These are phyloP conservation scores for Salvelinus alpinus DNA, from an alignment of 2,113 vertebrate species.

Conservation along the genomic window DNA sequence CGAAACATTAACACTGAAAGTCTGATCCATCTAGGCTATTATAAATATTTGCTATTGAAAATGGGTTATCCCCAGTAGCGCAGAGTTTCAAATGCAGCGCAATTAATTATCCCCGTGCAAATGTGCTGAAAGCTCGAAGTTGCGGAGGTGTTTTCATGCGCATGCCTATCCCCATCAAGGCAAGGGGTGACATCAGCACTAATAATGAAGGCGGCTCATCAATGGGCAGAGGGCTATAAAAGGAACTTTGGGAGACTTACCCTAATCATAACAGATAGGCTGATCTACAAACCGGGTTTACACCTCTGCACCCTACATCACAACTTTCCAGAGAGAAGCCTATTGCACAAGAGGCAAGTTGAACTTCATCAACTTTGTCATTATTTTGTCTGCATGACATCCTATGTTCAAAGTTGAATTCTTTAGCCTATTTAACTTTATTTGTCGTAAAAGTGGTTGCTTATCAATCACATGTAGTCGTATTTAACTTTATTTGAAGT, in stretches of 20 bases:
- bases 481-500: no score
- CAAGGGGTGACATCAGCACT: slow-evolving; percentile 68
- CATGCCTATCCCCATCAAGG: slow-evolving; percentile 47
- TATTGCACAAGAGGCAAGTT: slow-evolving; percentile 51
- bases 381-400: neutral
- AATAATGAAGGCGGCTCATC: slow-evolving; percentile 74
- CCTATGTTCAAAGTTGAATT: neutral
- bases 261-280: slow-evolving; percentile 55
- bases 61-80: slow-evolving; percentile 19
- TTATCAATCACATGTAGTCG: neutral
- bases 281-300: slow-evolving; percentile 39
- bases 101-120: slow-evolving; percentile 34
- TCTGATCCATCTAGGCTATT: no score
- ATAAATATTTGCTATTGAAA: neutral
- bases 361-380: neutral
- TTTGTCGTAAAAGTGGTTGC: neutral
- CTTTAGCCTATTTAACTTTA: neutral
- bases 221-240: slow-evolving; percentile 70
- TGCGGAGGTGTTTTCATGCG: slow-evolving; percentile 57
- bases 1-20: no score
- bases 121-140: slow-evolving; percentile 41
- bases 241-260: slow-evolving; percentile 45
- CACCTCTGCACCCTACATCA: slow-evolving; percentile 4
- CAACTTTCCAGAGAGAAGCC: slow-evolving; percentile 6
- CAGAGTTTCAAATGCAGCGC: slow-evolving; percentile 32